Evolutionary conservation across 1,140 invertebrate species (phyloP).

Genomic region (Diabrotica undecimpunctata): DNA sequence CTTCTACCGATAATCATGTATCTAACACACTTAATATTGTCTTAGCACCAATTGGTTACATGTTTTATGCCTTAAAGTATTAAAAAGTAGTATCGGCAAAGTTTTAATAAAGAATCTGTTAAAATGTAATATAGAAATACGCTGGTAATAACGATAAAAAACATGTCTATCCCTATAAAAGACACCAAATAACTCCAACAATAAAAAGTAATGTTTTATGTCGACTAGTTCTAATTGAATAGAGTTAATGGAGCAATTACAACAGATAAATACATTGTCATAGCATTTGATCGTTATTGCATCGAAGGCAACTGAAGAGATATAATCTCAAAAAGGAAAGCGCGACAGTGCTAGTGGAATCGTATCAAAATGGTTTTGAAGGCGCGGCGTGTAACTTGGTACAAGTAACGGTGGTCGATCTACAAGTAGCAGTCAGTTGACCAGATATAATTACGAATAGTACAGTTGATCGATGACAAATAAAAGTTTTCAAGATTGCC

Average conservation of each 20-base stretch:
- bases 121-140: too few species aligned
- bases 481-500: not conserved
- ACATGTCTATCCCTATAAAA: too few species aligned
- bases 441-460: not conserved
- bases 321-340: not conserved
- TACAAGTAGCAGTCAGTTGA: not conserved
- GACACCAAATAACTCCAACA: too few species aligned
- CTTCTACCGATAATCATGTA: too few species aligned
- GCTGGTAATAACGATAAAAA: too few species aligned
- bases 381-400: not conserved
- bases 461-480: not conserved
- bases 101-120: too few species aligned
- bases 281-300: not conserved
- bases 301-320: not conserved
- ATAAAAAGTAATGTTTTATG: too few species aligned
- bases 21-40: too few species aligned
- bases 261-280: not conserved
- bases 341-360: not conserved
- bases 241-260: not conserved
- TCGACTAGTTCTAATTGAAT: too few species aligned
- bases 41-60: too few species aligned
- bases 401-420: not conserved
- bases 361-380: not conserved
- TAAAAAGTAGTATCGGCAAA: too few species aligned
- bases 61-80: too few species aligned